phyloP scores from a whole-genome alignment of 2,113 vertebrate genomes.

The Myotis davidii region DNA sequence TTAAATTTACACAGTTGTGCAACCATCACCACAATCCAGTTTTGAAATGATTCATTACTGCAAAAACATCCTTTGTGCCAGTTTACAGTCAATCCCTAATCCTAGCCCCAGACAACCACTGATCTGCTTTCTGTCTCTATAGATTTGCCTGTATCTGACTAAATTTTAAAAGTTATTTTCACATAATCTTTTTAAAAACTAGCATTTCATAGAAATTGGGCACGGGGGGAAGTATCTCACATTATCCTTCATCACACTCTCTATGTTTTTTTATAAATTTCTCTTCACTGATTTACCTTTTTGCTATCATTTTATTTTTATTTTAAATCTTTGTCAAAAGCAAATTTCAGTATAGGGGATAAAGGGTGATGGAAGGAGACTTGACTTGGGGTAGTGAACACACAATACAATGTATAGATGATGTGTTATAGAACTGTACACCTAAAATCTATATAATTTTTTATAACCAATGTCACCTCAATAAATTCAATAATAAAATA shows the following conservation, averaged over 20 bases:
- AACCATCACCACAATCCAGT: background rate
- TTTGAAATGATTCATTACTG: background rate
- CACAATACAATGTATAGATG: background rate
- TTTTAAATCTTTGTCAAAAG: slow-evolving; percentile 44
- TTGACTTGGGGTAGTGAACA: background rate
- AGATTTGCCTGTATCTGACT: background rate
- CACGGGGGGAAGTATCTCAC: background rate
- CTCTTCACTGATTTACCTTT: background rate
- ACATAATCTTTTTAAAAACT: background rate
- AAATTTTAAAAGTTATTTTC: slow-evolving; percentile 9
- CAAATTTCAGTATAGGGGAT: background rate
- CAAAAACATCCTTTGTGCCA: background rate
- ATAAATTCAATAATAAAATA: background rate
- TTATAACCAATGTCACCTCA: background rate
- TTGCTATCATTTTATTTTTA: slow-evolving; percentile 40
- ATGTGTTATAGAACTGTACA: background rate
- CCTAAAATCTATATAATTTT: background rate
- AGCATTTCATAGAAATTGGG: background rate
- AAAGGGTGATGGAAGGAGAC: background rate
- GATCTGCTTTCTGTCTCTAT: slow-evolving; percentile 9
- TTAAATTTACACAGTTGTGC: background rate
- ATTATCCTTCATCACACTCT: background rate
- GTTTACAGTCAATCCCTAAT: background rate
- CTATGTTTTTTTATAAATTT: background rate
- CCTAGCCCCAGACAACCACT: background rate